These are phyloP conservation scores for Dreissena polymorpha DNA, from an alignment of 1,140 invertebrate genomes.

Conservation along the genomic window DNA sequence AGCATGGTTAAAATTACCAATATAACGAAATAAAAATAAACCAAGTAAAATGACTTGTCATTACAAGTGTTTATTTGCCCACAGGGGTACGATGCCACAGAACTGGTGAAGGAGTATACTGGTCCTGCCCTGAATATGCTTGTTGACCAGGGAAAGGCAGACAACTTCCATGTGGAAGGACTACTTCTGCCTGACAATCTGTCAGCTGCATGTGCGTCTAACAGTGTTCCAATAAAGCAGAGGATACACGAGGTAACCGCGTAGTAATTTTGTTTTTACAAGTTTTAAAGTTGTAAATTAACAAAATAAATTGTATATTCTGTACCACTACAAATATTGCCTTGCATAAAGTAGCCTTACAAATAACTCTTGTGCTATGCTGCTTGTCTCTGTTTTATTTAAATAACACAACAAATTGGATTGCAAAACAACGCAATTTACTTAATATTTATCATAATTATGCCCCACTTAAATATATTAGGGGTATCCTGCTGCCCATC, in stretches of 20 bases:
- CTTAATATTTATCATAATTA: too few species aligned
- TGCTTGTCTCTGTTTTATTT: too few species aligned
- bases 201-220: constrained; percentile 86
- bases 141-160: constrained; percentile 93
- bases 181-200: constrained; percentile 95
- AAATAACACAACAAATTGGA: too few species aligned
- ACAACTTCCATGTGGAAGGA: constrained; percentile 89
- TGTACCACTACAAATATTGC: neutral
- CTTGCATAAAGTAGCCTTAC: too few species aligned
- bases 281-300: too few species aligned
- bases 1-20: too few species aligned
- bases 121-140: constrained; percentile 91
- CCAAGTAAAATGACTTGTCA: too few species aligned
- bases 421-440: too few species aligned
- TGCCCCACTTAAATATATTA: too few species aligned
- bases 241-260: constrained; percentile 85
- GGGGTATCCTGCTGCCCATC: too few species aligned
- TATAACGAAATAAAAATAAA: too few species aligned
- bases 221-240: constrained; percentile 86
- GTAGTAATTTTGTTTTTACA: neutral
- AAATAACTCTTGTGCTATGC: too few species aligned
- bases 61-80: neutral
- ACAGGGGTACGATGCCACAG: constrained; percentile 92
- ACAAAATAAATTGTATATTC: neutral
- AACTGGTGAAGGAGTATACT: constrained; percentile 90